These are phyloP conservation scores for Aurelia sp. DNA, from an alignment of 30 jellyfish, hydroid and myxozoan species.

Conservation along the genomic window DNA sequence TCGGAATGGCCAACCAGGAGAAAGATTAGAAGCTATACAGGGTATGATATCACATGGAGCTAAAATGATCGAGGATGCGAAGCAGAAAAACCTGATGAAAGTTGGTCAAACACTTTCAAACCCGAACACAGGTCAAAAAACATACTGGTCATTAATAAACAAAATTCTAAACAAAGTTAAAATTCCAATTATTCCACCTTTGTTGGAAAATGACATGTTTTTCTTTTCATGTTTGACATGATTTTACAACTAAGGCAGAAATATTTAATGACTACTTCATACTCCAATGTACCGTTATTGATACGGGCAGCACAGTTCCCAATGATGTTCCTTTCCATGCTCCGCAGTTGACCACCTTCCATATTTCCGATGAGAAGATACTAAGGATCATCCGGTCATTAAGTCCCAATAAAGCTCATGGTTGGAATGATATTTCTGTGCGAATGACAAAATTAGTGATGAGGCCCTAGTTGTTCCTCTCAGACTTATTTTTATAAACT, in stretches of 20 bases:
- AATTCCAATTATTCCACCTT: slow-evolving; percentile 65
- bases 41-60: no score
- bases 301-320: slow-evolving; percentile 67
- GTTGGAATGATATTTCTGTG: slow-evolving; percentile 54
- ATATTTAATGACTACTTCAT: slow-evolving; percentile 51
- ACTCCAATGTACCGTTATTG: slow-evolving; percentile 60
- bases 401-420: slow-evolving; percentile 49
- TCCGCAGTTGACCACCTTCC: no score
- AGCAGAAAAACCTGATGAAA: background rate
- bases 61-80: background rate
- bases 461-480: slow-evolving; percentile 24
- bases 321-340: background rate
- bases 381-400: background rate
- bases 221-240: no score
- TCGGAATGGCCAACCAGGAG: no score
- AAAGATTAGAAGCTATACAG: no score
- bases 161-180: slow-evolving; percentile 53
- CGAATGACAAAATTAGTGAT: slow-evolving; percentile 42
- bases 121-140: slow-evolving; percentile 37
- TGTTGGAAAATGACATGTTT: slow-evolving; percentile 47
- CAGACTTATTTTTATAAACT: background rate
- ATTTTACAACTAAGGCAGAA: slow-evolving; percentile 62
- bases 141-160: slow-evolving; percentile 59
- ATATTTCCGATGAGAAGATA: no score
- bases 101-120: slow-evolving; percentile 38